Evolutionary conservation across 2,797 vertebrate species (phyloP).

Genomic region (Rhinoraja longicauda): DNA sequence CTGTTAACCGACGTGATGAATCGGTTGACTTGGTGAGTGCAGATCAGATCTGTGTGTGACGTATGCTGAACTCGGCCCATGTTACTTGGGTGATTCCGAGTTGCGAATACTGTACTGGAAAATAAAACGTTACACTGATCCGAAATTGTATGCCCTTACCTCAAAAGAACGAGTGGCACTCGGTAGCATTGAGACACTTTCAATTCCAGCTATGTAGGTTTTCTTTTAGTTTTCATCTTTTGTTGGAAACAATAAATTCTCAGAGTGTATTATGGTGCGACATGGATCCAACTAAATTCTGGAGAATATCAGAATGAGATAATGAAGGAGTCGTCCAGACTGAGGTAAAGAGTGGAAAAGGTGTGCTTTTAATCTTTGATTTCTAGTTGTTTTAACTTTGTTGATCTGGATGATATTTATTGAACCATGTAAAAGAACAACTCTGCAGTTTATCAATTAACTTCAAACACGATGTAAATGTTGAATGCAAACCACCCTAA

Average conservation of each 20-base stretch:
- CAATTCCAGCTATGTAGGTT: not conserved
- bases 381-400: no score
- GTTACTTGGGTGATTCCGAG: not conserved
- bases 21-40: not conserved
- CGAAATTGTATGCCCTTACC: no score
- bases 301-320: not conserved
- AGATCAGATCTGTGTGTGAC: not conserved
- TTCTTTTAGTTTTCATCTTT: not conserved
- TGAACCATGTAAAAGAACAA: no score
- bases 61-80: not conserved
- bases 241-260: not conserved
- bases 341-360: no score
- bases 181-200: not conserved
- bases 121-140: not conserved
- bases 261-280: not conserved
- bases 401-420: no score
- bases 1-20: not conserved
- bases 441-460: not conserved
- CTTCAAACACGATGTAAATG: not conserved
- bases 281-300: not conserved
- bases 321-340: not conserved
- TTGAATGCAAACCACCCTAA: not conserved
- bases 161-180: not conserved
- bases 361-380: no score
- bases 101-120: not conserved